Base-by-base conservation (phyloP, 2,797 vertebrate genomes). In the Xenopus petersii region DNA sequence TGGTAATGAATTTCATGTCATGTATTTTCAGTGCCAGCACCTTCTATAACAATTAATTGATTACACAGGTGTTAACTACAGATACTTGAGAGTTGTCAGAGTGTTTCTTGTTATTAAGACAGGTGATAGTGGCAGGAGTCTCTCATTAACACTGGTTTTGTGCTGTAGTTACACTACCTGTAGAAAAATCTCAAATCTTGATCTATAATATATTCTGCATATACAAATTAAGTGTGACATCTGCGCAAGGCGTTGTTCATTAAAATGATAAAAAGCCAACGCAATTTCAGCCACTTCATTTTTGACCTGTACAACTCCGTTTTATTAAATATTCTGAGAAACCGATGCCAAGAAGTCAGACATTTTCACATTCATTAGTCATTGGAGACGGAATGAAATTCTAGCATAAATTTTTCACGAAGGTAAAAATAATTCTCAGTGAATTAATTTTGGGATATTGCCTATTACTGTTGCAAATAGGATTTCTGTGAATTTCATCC, bases 71-170 rank as follows among this genome's bases (percentile, higher is more conserved):
- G 78, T 80, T 79, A 75, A 75, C 49, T 83, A 15, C 74, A 85
- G 81, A 65, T 79, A 81, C 80, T 72, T 75, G 81, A 81, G 80
- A 75, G 82, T 79, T 80, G 80, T 75, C 71, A 81, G 9, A 68
- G 73, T 78, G 24, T 74, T 30, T 71, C 70, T 80, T 33, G 70
- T 55, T 80, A 86, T 83, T 81, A 81, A 84, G 71, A 79, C 72
- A 83, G 81, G 79, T 84, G 82, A 84, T 84, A 82, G 80, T 82
- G 80, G 73, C 78, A 79, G 80, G 24, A 82, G 82, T 77, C 67
- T 70, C 73, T 11, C 46, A 73, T 79, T 81, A 79, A 79, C 70
- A 72, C 49, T 24, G 66, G 7, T 69, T 62, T 79, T 80, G 69
- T 81, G 75, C 51, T 81, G 79, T 73, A 77, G 17, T 77, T 83